Evolutionary conservation across 2,113 vertebrate species (phyloP).

Genomic region (Anhinga rufa): DNA sequence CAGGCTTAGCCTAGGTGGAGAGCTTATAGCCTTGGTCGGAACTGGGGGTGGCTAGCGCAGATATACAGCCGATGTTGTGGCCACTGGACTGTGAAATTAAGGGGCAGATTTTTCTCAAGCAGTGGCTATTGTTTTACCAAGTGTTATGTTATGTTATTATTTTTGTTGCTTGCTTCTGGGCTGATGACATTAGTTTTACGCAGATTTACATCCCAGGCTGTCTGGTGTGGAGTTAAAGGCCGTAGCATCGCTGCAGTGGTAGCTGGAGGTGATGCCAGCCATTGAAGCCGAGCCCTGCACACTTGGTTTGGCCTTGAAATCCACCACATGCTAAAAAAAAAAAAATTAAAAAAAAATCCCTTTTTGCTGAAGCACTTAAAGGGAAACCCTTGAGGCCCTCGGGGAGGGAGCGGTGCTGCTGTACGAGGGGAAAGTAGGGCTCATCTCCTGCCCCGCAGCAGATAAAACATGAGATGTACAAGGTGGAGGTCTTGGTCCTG

Average conservation of each 20-base stretch:
- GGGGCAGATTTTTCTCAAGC: neutral
- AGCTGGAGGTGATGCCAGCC: neutral
- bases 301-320: neutral
- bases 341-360: neutral
- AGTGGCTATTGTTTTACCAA: neutral
- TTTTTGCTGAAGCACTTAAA: neutral
- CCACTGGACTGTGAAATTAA: neutral
- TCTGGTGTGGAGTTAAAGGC: neutral
- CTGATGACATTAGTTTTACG: rapidly evolving
- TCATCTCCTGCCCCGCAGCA: neutral
- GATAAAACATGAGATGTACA: neutral
- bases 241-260: neutral
- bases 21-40: neutral
- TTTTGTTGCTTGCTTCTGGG: neutral
- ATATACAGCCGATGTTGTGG: neutral
- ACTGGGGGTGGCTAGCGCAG: neutral
- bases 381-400: neutral
- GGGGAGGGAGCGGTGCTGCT: neutral
- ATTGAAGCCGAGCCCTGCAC: rapidly evolving
- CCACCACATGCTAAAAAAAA: neutral
- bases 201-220: neutral
- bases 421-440: neutral
- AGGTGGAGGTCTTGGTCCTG: neutral
- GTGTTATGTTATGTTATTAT: neutral
- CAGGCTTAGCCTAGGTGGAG: neutral